Evolutionary conservation across 2,113 vertebrate genomes (phyloP).

Genomic region (Camarhynchus parvulus): DNA sequence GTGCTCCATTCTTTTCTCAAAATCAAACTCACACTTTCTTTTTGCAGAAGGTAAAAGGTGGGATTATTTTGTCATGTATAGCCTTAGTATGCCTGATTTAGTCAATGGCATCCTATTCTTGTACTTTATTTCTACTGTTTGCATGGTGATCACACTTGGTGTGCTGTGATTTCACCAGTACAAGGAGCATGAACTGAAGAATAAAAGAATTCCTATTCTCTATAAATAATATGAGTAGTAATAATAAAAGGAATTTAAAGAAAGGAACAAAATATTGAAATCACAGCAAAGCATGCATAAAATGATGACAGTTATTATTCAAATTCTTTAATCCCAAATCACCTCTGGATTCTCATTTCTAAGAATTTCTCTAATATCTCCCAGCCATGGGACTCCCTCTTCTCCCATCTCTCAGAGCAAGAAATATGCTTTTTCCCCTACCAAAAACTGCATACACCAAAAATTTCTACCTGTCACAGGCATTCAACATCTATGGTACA

Average conservation of each 20-base stretch:
- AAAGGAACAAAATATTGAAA: not conserved
- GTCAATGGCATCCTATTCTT: not conserved
- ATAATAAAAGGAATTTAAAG: not conserved
- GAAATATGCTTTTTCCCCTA: not conserved
- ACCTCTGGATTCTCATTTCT: not conserved
- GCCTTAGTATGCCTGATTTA: not conserved
- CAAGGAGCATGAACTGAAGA: not conserved
- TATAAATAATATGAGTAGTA: not conserved
- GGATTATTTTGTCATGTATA: not conserved
- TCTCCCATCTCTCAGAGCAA: not conserved
- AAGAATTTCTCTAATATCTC: not conserved
- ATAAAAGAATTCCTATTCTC: not conserved
- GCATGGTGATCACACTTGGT: not conserved
- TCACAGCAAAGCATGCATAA: not conserved
- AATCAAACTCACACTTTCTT: not conserved
- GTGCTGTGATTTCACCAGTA: not conserved
- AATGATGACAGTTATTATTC: not conserved
- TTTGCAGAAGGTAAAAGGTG: not conserved
- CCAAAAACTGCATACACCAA: not conserved
- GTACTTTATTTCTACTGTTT: not conserved
- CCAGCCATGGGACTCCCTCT: not conserved
- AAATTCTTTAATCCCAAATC: slow-evolving; percentile 11
- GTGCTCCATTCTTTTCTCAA: not conserved
- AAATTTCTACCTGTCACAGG: slow-evolving; percentile 31
- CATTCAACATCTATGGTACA: not conserved